A percentile compares a stretch with the other conserved stretches of the same genome.
These are phyloP conservation scores for Helobdella robusta DNA, from an alignment of 2,888 invertebrate species.

Conservation along the genomic window DNA sequence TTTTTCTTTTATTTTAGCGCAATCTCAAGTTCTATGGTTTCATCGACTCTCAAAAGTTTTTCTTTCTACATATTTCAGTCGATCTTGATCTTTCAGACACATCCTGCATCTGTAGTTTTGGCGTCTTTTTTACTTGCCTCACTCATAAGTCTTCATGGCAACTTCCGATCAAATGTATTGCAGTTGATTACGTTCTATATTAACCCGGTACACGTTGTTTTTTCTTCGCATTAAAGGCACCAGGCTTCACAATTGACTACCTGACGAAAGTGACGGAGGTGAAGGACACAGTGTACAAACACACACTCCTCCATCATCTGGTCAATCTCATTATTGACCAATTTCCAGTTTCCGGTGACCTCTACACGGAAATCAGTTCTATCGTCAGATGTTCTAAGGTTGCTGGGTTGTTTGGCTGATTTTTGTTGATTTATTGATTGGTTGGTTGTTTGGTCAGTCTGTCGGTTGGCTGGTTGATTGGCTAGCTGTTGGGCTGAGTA, in stretches of 20 bases:
- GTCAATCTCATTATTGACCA: constrained; percentile 95
- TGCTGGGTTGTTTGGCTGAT: constrained; percentile 35
- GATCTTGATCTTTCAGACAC: too few species aligned
- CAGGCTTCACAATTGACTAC: constrained; percentile 95
- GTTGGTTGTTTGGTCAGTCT: too few species aligned
- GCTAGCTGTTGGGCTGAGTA: background rate
- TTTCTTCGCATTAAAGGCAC: constrained; percentile 46
- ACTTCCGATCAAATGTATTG: too few species aligned
- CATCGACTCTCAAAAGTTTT: too few species aligned
- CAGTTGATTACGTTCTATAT: too few species aligned
- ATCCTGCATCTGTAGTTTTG: too few species aligned
- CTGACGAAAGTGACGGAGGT: constrained; percentile 88
- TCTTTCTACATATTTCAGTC: too few species aligned
- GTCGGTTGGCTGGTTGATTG: background rate
- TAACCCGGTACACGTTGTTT: background rate
- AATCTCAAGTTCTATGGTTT: too few species aligned
- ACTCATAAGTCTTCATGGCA: too few species aligned
- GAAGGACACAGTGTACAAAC: constrained; percentile 97
- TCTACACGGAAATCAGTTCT: constrained; percentile 70
- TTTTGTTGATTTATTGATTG: background rate
- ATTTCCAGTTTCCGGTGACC: constrained; percentile 84
- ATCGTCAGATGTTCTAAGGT: constrained; percentile 59
- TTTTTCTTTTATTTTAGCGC: too few species aligned
- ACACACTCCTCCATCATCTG: constrained; percentile 89
- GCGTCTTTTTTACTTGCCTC: too few species aligned